Base-by-base conservation (phyloP, 37 sponge, comb jelly and placozoan species). In the Diacarnus erythraeanus region DNA sequence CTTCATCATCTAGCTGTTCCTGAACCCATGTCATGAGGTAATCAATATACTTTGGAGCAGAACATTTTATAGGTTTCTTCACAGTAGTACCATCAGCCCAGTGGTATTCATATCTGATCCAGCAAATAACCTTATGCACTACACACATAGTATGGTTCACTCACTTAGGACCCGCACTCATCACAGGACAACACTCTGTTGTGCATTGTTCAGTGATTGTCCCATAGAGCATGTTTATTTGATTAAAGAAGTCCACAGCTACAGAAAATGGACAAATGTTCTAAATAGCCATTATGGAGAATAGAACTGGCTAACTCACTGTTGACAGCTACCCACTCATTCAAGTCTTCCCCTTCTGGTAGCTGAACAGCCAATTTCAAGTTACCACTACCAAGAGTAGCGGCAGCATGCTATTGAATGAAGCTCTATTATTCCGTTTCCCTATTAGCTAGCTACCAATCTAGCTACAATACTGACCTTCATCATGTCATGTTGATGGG, bases 171-270 rank as follows among this genome's bases (percentile, higher is more conserved):
- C 99, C 99, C 23, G 99, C 99, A 30, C 96, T 95, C 99, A 98
- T 98, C 40, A 96, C 92, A 1, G 97, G 94, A 75, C 99, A 98
- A 43, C 81, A 79, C 74, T 96, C 94, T 20, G 90, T 80, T 2
- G 95, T 98, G 56, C 99, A 98, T 58, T 87, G 91, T 36, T 96
- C 99, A 3, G 97, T 96, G 31, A 98, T 94, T 1, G 99, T 98
- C 0, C 99, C 99, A 58, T 96, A 98, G 70, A 98, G 78, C 99
- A 98, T 98, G 82, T 98, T 96, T 69, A 98, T 98, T 87, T 98
- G 99, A 42, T 98, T 98, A 68, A 96, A 98, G 85, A 98, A 98
- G 80, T 98, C 99, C 25, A 98, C 97, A 72, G 99, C 97, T 97
- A 66, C 44, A 87, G 31, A 57, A 36, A 78, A 44, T 54, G 35